Base-by-base conservation (phyloP, 2,888 invertebrate species). In the Stenodema calcarata region DNA sequence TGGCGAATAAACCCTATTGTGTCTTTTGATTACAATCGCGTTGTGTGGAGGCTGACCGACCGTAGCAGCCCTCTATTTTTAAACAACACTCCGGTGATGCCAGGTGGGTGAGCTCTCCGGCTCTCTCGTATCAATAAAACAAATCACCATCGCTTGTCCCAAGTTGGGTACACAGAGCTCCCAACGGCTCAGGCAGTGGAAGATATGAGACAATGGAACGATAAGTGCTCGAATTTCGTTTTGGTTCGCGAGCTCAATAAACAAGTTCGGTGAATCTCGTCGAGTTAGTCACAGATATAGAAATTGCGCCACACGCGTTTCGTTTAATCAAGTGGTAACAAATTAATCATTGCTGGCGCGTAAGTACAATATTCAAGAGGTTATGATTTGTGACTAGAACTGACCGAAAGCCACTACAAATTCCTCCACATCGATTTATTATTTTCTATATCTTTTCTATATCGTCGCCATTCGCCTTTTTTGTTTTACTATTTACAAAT, bases 21-120 rank as follows among this genome's bases (percentile, higher is more conserved):
- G 50, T 28, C 80, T 4, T 54, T 80, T 80, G 80, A 80, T 80
- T 80, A 80, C 80, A 80, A 80, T 80, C 80, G 80, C 50, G 35
- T 27, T 54, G 80, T 80, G 54, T 28, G 54, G 54, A 28, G 4
- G 23, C 80, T 54, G 27, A 44, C 30, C 80, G 80, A 6, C 11
- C 16, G 2, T 0, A 11, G 35, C 4, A 7, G 14, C 11, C 80
- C 9, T n/a, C 47, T 2, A 30, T 80, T 54, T 80, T 50, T 80
- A 80, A 80, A 80, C 80, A 80, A 80, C 30, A 27, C 42, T 14
- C 23, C 78, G 44, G 3, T 11, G 27, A 12, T 16, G 62, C 41
- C 28, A 41, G 18, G 80, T 16, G 50, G 9, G 50, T 80, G 54
- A 50, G 35, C 44, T 47, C n/a, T n/a, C 79, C 42, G 18, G 41